Percentiles rank a stretch among this genome's conserved stretches.
These are phyloP conservation scores for Drosophila hawaiiensis DNA, from an alignment of 2,888 invertebrate genomes.

Conservation along the genomic window DNA sequence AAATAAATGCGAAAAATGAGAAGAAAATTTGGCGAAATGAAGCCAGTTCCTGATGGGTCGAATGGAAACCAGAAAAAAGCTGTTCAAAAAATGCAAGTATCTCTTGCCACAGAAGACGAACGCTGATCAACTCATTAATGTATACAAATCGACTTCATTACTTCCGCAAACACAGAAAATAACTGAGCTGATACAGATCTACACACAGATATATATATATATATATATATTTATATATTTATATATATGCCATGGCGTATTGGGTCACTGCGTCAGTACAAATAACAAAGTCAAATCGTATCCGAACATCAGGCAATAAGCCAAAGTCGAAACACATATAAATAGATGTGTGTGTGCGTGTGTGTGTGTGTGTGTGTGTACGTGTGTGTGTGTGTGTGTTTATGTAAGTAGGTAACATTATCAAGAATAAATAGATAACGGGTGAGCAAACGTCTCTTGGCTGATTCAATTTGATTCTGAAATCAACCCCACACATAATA, in stretches of 20 bases:
- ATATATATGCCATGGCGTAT: not conserved
- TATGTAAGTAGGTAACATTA: conserved; percentile 61
- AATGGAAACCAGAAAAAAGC: too few species aligned
- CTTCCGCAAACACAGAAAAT: not conserved
- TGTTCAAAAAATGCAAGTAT: not conserved
- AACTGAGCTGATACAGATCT: conserved; percentile 10
- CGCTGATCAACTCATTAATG: not conserved
- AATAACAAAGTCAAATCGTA: conserved; percentile 52
- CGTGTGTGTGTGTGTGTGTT: conserved; percentile 7
- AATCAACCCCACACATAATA: conserved; percentile 54
- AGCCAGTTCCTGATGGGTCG: not conserved
- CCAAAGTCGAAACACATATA: conserved; percentile 60
- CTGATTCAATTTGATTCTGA: conserved; percentile 58
- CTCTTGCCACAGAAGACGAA: too few species aligned
- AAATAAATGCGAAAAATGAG: too few species aligned
- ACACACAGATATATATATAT: not conserved
- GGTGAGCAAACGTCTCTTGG: conserved; percentile 55
- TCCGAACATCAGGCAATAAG: conserved; percentile 60
- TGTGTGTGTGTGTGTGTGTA: conserved; percentile 14
- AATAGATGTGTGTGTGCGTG: conserved; percentile 6
- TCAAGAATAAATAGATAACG: conserved; percentile 71
- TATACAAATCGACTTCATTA: not conserved
- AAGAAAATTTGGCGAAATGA: not conserved
- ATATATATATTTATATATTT: not conserved
- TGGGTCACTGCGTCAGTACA: conserved; percentile 18